phyloP scores from a whole-genome alignment of 2,797 vertebrate species.

The Orestias chungarensis region DNA sequence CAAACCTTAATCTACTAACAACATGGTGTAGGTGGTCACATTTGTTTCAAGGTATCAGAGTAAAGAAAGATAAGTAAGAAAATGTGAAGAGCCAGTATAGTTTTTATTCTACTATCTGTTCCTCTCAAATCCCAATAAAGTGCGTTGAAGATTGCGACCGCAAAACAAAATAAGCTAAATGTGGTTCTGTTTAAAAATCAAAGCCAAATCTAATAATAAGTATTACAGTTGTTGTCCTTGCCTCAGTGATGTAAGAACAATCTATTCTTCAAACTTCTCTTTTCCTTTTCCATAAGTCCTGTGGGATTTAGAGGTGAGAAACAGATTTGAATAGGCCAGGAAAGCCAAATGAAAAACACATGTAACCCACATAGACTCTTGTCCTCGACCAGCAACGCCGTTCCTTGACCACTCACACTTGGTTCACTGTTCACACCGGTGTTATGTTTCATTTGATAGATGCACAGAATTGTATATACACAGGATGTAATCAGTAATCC shows the following conservation, averaged over 20 bases:
- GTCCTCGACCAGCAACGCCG: conserved; percentile 17
- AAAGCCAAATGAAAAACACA: conserved; percentile 68
- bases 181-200: not conserved
- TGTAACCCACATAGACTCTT: conserved; percentile 48
- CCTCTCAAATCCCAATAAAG: not conserved
- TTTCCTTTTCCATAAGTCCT: conserved; percentile 47
- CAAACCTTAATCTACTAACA: too few relatives aligned
- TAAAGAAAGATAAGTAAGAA: too few relatives aligned
- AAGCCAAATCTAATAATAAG: not conserved
- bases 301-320: conserved; percentile 64
- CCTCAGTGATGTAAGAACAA: conserved; percentile 33
- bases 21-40: not conserved
- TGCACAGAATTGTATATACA: conserved; percentile 31
- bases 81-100: too few relatives aligned
- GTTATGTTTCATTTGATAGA: conserved; percentile 65
- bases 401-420: conserved; percentile 7
- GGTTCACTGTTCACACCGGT: conserved; percentile 20
- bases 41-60: not conserved
- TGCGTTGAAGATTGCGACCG: not conserved
- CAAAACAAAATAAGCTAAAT: not conserved
- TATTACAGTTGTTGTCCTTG: not conserved
- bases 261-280: conserved; percentile 47
- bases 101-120: not conserved
- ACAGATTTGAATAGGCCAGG: conserved; percentile 53
- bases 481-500: conserved; percentile 45